Evolutionary conservation across 2,797 vertebrate species (phyloP).

Genomic region (Potorous gilbertii): DNA sequence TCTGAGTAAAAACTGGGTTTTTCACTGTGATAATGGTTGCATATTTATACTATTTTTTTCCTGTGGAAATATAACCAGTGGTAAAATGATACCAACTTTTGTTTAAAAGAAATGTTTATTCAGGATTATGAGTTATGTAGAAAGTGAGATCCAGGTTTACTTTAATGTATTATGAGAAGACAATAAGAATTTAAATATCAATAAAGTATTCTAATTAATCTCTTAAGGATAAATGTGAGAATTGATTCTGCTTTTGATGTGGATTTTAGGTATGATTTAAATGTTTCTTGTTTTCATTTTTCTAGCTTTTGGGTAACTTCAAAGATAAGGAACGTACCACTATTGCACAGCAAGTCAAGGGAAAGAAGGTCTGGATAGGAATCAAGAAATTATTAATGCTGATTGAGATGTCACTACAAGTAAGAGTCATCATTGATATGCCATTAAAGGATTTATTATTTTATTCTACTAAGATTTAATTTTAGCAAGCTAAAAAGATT

Average conservation of each 20-base stretch:
- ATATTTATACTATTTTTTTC: slow-evolving; percentile 15
- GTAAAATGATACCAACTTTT: slow-evolving; percentile 44
- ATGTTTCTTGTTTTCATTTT: slow-evolving; percentile 43
- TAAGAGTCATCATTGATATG: slow-evolving; percentile 77
- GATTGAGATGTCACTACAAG: slow-evolving; percentile 97
- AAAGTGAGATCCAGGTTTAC: slow-evolving; percentile 33
- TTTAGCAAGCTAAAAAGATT: slow-evolving; percentile 10
- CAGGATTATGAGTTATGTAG: not conserved
- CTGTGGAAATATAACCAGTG: slow-evolving; percentile 39
- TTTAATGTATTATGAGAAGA: slow-evolving; percentile 17
- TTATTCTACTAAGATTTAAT: slow-evolving; percentile 30
- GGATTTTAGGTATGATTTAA: not conserved
- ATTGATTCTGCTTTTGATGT: slow-evolving; percentile 12
- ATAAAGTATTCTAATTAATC: slow-evolving; percentile 13
- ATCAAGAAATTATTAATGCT: slow-evolving; percentile 98
- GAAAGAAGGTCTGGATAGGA: slow-evolving; percentile 90
- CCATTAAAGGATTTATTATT: not conserved
- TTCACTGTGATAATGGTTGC: slow-evolving; percentile 58
- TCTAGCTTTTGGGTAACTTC: slow-evolving; percentile 95
- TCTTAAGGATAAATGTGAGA: slow-evolving; percentile 15
- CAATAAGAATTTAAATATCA: slow-evolving; percentile 2
- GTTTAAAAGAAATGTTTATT: slow-evolving; percentile 17
- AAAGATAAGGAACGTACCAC: slow-evolving; percentile 91
- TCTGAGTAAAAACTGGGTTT: slow-evolving; percentile 61
- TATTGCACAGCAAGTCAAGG: slow-evolving; percentile 91